Evolutionary conservation across 53 echinoderm and acorn worm genomes (phyloP).

Genomic region (Actinopyga echinites): DNA sequence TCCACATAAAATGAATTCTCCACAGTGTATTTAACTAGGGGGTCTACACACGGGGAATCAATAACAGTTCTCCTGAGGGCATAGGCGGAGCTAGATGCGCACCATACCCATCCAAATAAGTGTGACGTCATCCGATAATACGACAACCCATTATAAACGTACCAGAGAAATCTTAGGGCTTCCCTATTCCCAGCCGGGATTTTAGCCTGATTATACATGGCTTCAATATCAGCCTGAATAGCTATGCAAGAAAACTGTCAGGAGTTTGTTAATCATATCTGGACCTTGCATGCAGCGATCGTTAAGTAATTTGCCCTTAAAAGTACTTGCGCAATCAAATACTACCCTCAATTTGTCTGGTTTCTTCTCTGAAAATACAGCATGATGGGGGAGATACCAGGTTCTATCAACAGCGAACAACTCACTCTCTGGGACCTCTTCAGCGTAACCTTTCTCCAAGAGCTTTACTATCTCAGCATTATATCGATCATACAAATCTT

Average conservation of each 20-base stretch:
- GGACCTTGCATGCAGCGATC: constrained; percentile 55
- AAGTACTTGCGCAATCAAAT: constrained; percentile 52
- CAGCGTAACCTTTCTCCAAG: constrained; percentile 41
- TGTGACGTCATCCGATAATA: constrained; percentile 27
- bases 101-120: constrained; percentile 21
- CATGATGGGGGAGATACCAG: constrained; percentile 61
- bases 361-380: constrained; percentile 35
- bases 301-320: constrained; percentile 46
- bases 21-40: background rate
- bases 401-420: constrained; percentile 23
- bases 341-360: constrained; percentile 55
- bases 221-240: constrained; percentile 16
- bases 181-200: background rate
- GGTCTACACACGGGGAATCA: background rate
- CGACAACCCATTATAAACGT: background rate
- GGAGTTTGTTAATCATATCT: constrained; percentile 40
- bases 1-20: constrained; percentile 23
- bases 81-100: constrained; percentile 9
- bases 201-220: constrained; percentile 23
- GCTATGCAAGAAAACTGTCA: constrained; percentile 39
- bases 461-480: constrained; percentile 31
- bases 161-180: constrained; percentile 9
- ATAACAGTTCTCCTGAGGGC: constrained; percentile 16
- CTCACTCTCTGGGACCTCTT: constrained; percentile 34
- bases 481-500: constrained; percentile 24